Percentiles rank a stretch among this genome's conserved stretches.
phyloP scores from a whole-genome alignment of 2,797 vertebrate genomes.

The Chanos chanos region DNA sequence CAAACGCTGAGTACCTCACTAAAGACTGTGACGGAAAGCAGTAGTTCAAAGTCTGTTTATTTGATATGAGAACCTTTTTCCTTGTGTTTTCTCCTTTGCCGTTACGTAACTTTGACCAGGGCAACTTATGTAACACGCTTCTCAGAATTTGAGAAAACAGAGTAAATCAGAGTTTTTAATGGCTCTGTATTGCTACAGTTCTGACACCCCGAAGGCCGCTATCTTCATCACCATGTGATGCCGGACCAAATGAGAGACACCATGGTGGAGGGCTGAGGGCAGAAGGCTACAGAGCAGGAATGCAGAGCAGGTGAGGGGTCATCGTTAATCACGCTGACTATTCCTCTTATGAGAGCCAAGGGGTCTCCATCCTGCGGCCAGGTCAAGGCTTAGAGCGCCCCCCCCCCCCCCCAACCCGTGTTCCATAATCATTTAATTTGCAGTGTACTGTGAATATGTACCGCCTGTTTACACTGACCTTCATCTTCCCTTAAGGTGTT shows the following conservation, averaged over 20 bases:
- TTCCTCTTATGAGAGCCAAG: not conserved
- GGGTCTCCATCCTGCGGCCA: constrained; percentile 5
- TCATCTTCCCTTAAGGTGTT: too few relatives aligned
- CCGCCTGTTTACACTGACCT: too few relatives aligned
- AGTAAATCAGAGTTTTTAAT: constrained; percentile 27
- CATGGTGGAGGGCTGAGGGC: constrained; percentile 1
- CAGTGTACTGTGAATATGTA: not conserved
- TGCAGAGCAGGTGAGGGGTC: constrained; percentile 22
- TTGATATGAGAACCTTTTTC: constrained; percentile 19
- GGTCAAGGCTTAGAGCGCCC: constrained; percentile 19
- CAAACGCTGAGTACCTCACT: constrained; percentile 14
- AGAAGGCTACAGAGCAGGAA: constrained; percentile 22
- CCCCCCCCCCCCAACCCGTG: too few relatives aligned
- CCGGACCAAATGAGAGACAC: not conserved
- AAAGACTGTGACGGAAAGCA: constrained; percentile 27
- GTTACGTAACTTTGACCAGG: constrained; percentile 25
- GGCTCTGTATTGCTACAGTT: not conserved
- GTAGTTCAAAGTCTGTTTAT: constrained; percentile 33
- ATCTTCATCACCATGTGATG: not conserved
- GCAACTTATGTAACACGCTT: constrained; percentile 18
- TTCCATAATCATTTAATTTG: not conserved
- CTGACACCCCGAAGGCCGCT: not conserved
- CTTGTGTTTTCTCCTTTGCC: constrained; percentile 1
- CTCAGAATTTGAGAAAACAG: constrained; percentile 12
- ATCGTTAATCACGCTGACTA: constrained; percentile 22